A percentile compares a stretch with the other conserved stretches of the same genome.
Evolutionary conservation across 1,140 invertebrate species (phyloP).

Genomic region (Chrysomallon squamiferum): DNA sequence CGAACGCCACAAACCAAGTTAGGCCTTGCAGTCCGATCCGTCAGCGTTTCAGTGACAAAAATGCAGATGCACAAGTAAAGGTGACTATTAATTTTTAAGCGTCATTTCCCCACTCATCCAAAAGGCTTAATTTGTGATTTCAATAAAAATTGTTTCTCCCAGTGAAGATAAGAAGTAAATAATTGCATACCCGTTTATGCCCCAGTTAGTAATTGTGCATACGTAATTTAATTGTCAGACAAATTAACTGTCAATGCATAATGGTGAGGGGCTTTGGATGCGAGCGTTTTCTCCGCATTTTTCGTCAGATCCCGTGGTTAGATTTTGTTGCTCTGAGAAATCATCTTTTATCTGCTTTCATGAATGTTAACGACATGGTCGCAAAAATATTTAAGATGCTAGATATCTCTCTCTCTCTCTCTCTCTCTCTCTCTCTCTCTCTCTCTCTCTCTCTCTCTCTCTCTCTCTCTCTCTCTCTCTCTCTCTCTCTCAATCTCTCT

Average conservation of each 20-base stretch:
- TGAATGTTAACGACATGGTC: not conserved
- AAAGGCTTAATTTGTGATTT: conserved; percentile 4
- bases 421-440: not conserved
- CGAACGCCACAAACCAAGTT: too few species aligned
- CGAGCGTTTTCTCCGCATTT: too few species aligned
- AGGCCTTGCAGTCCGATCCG: too few species aligned
- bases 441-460: conserved; percentile 1
- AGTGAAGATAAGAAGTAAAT: too few species aligned
- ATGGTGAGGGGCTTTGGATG: too few species aligned
- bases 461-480: conserved; percentile 9
- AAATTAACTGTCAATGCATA: too few species aligned
- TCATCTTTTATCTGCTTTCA: too few species aligned
- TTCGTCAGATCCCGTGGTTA: too few species aligned
- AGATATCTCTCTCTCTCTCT: not conserved
- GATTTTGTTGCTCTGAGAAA: too few species aligned
- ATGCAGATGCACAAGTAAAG: not conserved
- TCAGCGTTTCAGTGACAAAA: not conserved
- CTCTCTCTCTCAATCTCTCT: conserved; percentile 1
- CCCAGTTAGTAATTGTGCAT: too few species aligned
- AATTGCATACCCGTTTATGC: too few species aligned
- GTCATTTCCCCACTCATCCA: conserved; percentile 5
- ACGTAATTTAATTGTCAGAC: too few species aligned
- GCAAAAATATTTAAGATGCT: not conserved
- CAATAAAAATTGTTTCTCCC: conserved; percentile 6
- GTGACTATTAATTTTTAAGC: conserved; percentile 9